Conservation (phyloP, 2,797 vertebrate genomes). For the Etheostoma nigrum region DNA sequence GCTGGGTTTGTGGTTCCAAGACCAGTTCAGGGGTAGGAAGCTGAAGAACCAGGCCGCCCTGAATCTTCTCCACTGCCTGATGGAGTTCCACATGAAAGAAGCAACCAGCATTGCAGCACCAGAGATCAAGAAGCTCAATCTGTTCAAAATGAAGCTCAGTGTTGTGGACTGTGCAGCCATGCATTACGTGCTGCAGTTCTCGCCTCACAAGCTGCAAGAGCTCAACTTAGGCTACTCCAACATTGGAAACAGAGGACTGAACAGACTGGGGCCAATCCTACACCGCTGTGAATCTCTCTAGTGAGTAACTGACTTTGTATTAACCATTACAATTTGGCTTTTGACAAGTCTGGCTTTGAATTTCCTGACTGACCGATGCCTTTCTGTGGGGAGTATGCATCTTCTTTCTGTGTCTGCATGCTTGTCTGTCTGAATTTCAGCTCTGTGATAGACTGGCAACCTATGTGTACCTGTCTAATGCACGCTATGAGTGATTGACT, state of each 20-base stretch:
- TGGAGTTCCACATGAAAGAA: slow-evolving; percentile 75
- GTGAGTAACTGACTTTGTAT: slow-evolving; percentile 63
- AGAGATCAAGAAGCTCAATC: slow-evolving; percentile 74
- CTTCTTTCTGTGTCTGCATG: too few relatives aligned
- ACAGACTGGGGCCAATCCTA: slow-evolving; percentile 73
- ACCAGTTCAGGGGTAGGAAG: slow-evolving; percentile 66
- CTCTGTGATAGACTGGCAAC: neutral
- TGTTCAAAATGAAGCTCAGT: slow-evolving; percentile 83
- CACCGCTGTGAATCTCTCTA: slow-evolving; percentile 81
- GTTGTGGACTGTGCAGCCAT: slow-evolving; percentile 80
- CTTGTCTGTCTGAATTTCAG: too few relatives aligned
- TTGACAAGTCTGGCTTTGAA: neutral
- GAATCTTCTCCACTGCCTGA: slow-evolving; percentile 82
- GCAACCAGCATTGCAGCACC: slow-evolving; percentile 67
- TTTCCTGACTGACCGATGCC: neutral
- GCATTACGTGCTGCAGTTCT: slow-evolving; percentile 80
- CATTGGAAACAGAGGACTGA: slow-evolving; percentile 78
- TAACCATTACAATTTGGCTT: neutral
- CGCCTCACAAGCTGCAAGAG: slow-evolving; percentile 69
- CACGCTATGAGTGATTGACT: neutral
- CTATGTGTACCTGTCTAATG: neutral
- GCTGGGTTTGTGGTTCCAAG: slow-evolving; percentile 75
- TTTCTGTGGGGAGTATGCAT: slow-evolving; percentile 1
- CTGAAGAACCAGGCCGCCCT: slow-evolving; percentile 70
- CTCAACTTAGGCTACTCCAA: slow-evolving; percentile 84